Evolutionary conservation across 2,797 vertebrate species (phyloP), one percentile per base, ranked within the genome.

Genomic region (Tarsius wallacei): DNA sequence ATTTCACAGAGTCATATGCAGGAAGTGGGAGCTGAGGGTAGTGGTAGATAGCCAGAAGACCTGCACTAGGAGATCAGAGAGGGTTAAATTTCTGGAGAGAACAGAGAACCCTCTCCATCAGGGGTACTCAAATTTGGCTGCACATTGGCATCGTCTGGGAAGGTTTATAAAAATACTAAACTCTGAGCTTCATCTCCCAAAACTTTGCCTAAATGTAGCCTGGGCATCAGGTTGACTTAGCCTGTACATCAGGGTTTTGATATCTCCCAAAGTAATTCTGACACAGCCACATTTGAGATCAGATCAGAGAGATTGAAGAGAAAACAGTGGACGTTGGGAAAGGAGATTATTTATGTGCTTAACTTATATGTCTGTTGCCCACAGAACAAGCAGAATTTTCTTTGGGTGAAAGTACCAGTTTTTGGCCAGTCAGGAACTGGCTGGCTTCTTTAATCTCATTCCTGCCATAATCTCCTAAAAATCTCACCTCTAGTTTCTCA

Each of bases 341-440:
- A 47, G 36, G 16, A 28, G 28, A 31, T 66, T 74, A 24, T 33
- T 16, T 59, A 33, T 59, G 16, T 28, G 9, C 16, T 42, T 74
- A 5, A 26, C 36, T 0, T 47, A 15, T 0, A 12, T 26, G 11
- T 17, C 31, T 74, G 7, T 36, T 36, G 36, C 13, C 10, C 22
- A 81, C 33, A 74, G 55, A 57, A n/a, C 53, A 57, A 73, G 55
- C 12, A 64, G 28, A n/a, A 24, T 21, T 17, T 47, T 42, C 7
- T 26, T 74, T 17, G 28, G 11, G 24, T 28, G 13, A 31, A 0
- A 31, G 22, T 8, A 70, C 26, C 28, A 33, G n/a, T 88, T 28
- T 77, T 68, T 31, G 26, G 13, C 24, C 5, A 19, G 14, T 19
- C 28, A 59, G 36, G 31, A 86, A 21, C 15, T 68, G 36, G 36